Base-by-base conservation (phyloP, 2,113 vertebrate species). In the Aegithalos caudatus region DNA sequence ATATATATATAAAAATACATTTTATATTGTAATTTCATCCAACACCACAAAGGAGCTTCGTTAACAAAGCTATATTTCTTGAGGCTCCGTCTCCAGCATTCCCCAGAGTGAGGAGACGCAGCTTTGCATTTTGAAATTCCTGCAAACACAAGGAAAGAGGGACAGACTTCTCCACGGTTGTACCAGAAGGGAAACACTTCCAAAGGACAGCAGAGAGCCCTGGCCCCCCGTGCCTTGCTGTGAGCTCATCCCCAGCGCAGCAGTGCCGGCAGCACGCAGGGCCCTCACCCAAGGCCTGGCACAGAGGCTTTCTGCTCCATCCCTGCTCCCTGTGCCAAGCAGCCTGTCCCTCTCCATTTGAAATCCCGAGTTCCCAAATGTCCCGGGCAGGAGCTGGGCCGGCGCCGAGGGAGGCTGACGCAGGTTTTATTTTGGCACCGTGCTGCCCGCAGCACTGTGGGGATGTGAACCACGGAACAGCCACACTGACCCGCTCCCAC, bases 361-460 rank as follows among this genome's bases (percentile, higher is more conserved):
- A 96, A 80, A 86, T 11, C 40, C 74, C 0, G 4, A 70, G 78
- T 23, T 48, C 74, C 48, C 72, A 86, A 19, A 85, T 50, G 80
- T 58, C 81, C 74, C 61, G 3, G 44, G 11, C n/a, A 35, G 42
- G 57, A 54, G 14, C 1, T 79, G 82, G 87, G 92, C 64, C 7
- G 6, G 81, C 0, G 10, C 89, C 4, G 51, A 96, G 81, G 86
- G 77, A 72, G 88, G 87, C 42, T 84, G 85, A 15, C 0, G 71
- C 86, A 80, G 83, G 23, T 38, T 94, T 94, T 83, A 71, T 93
- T 93, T 96, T 76, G 93, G 95, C 91, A 86, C 90, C 89, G 20
- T 16, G 82, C 10, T 77, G 91, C 65, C 71, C 1, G 4, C 79
- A 48, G 90, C 64, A 1, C 86, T 71, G 4, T 22, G 28, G 2